Percentiles rank a stretch among this genome's conserved stretches.
Conservation (phyloP, 2,797 vertebrate genomes). For the Pempheris klunzingeri region DNA sequence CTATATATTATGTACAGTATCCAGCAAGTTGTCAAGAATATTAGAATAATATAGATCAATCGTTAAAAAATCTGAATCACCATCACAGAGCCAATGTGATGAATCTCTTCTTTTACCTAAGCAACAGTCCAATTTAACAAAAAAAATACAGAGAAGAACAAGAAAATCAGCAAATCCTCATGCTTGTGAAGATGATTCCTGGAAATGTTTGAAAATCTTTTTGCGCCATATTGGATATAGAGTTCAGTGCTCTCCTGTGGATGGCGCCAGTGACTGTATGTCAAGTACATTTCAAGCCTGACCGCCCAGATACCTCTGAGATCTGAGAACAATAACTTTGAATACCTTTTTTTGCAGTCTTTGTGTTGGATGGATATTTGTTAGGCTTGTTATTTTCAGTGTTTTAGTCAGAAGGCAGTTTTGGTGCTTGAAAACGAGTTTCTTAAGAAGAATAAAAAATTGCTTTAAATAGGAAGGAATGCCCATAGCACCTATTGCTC, state of each 20-base stretch:
- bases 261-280: too few species aligned
- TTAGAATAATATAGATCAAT: too few species aligned
- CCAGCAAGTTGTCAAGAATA: too few species aligned
- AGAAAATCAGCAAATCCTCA: too few species aligned
- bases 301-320: constrained; percentile 38
- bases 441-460: constrained; percentile 9
- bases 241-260: too few species aligned
- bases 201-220: too few species aligned
- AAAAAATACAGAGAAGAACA: too few species aligned
- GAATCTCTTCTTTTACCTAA: neutral
- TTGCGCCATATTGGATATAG: too few species aligned
- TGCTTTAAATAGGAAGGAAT: constrained; percentile 1
- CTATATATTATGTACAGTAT: neutral
- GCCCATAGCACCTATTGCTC: neutral
- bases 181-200: too few species aligned
- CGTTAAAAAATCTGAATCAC: neutral
- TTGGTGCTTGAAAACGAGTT: constrained; percentile 18
- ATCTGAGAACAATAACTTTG: constrained; percentile 64
- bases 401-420: constrained; percentile 12
- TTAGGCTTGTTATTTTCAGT: constrained; percentile 46
- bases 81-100: neutral
- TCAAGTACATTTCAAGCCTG: constrained; percentile 48
- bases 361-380: constrained; percentile 29
- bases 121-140: too few species aligned
- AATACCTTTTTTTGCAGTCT: constrained; percentile 19